phyloP scores from a whole-genome alignment of 2,888 invertebrate species.

The Eupithecia subfuscata region DNA sequence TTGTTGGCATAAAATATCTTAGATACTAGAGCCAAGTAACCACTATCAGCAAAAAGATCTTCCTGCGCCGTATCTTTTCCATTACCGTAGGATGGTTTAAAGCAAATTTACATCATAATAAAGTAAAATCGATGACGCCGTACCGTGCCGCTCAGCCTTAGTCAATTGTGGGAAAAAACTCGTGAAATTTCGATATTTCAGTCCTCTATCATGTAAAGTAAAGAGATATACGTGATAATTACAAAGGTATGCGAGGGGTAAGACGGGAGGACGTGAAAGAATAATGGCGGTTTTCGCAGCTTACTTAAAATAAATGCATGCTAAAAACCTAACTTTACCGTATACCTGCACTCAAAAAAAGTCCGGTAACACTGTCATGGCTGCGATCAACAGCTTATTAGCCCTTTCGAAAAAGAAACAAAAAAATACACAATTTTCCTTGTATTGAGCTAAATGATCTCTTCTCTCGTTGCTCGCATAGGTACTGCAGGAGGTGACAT shows the following conservation, averaged over 20 bases:
- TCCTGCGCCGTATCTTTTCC: not conserved
- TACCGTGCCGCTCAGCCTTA: not conserved
- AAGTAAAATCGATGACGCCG: not conserved
- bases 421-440: not conserved
- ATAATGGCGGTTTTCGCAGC: not conserved
- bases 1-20: not conserved
- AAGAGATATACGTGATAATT: too few relatives aligned
- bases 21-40: not conserved
- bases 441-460: too few relatives aligned
- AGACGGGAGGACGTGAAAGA: not conserved
- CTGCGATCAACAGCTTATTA: too few relatives aligned
- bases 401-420: too few relatives aligned
- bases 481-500: too few relatives aligned
- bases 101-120: conserved; percentile 7
- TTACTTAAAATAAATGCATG: not conserved
- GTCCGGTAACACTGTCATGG: too few relatives aligned
- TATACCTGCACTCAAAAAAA: too few relatives aligned
- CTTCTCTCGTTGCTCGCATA: too few relatives aligned
- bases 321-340: too few relatives aligned
- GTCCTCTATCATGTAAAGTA: not conserved
- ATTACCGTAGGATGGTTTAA: conserved; percentile 7
- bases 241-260: too few relatives aligned
- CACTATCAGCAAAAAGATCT: conserved; percentile 1
- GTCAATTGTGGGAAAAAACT: not conserved
- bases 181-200: not conserved